phyloP scores from a whole-genome alignment of 2,797 vertebrate species.

The Lepilemur ruficaudatus region DNA sequence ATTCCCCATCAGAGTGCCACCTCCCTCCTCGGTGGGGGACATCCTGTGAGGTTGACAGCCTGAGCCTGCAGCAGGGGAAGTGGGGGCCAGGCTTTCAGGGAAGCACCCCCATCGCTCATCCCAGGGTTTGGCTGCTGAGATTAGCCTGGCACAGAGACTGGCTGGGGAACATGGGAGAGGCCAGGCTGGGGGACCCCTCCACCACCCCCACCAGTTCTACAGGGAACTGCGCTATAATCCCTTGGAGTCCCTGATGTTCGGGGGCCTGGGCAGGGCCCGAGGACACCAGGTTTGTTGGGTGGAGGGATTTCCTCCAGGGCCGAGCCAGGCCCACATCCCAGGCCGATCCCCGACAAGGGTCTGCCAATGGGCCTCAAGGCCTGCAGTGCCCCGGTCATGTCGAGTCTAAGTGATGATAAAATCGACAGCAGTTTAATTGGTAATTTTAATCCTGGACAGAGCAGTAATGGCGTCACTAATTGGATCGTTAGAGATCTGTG shows the following conservation, averaged over 20 bases:
- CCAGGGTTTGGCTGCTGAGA: background rate
- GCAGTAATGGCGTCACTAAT: conserved; percentile 74
- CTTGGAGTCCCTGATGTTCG: background rate
- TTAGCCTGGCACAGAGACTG: background rate
- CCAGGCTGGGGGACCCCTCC: background rate
- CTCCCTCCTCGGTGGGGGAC: background rate
- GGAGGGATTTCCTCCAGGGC: background rate
- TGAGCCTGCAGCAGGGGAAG: background rate
- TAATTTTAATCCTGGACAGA: conserved; percentile 78
- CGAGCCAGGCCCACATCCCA: background rate
- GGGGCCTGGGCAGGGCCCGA: background rate
- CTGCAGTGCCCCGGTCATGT: background rate
- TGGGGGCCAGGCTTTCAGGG: background rate
- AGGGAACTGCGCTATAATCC: background rate
- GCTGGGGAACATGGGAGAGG: accelerated
- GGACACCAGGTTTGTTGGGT: background rate
- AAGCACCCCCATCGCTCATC: too few relatives aligned
- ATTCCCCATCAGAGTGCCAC: background rate
- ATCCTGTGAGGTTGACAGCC: background rate
- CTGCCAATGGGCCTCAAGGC: background rate
- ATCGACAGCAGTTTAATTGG: conserved; percentile 78
- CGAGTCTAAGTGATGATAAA: conserved; percentile 72
- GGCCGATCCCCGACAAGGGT: background rate
- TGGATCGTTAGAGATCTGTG: conserved; percentile 73
- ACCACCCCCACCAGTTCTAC: accelerated